Conservation (phyloP, 2,888 invertebrate genomes). For the Dorcus parallelipipedus region DNA sequence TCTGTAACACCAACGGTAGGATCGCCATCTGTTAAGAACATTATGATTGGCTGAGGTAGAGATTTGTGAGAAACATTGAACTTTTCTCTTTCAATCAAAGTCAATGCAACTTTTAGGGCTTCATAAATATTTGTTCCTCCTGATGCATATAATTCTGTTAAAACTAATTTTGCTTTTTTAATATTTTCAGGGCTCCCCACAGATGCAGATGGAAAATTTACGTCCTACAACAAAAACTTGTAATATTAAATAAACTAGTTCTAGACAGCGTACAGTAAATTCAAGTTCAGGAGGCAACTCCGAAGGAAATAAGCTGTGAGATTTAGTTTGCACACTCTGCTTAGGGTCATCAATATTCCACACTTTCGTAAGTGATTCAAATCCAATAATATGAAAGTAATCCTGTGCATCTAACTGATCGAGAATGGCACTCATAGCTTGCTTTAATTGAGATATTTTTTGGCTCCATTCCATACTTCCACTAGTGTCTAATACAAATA, state of each 20-base stretch:
- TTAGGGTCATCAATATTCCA: constrained; percentile 48
- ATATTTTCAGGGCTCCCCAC: constrained; percentile 55
- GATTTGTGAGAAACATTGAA: constrained; percentile 17
- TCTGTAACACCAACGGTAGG: constrained; percentile 59
- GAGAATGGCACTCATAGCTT: constrained; percentile 67
- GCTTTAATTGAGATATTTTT: constrained; percentile 63
- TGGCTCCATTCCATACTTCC: constrained; percentile 67
- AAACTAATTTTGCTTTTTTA: constrained; percentile 57
- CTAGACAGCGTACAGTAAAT: too few species aligned
- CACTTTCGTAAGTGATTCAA: constrained; percentile 54
- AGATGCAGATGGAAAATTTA: constrained; percentile 50
- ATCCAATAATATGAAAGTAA: constrained; percentile 66
- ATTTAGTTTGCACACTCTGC: background rate
- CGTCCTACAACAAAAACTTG: background rate
- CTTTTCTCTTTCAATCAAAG: constrained; percentile 30
- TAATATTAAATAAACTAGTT: too few species aligned
- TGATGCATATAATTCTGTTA: constrained; percentile 53
- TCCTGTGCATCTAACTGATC: constrained; percentile 60
- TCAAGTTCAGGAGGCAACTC: too few species aligned
- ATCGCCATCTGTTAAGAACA: constrained; percentile 66
- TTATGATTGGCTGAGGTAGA: constrained; percentile 58
- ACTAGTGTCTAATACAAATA: constrained; percentile 74
- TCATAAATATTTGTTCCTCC: constrained; percentile 68
- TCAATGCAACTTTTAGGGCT: constrained; percentile 56
- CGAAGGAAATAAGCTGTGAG: background rate